Percentiles rank a stretch among this genome's conserved stretches.
phyloP scores from a whole-genome alignment of 2,113 vertebrate genomes.

The Peromyscus polionotus region DNA sequence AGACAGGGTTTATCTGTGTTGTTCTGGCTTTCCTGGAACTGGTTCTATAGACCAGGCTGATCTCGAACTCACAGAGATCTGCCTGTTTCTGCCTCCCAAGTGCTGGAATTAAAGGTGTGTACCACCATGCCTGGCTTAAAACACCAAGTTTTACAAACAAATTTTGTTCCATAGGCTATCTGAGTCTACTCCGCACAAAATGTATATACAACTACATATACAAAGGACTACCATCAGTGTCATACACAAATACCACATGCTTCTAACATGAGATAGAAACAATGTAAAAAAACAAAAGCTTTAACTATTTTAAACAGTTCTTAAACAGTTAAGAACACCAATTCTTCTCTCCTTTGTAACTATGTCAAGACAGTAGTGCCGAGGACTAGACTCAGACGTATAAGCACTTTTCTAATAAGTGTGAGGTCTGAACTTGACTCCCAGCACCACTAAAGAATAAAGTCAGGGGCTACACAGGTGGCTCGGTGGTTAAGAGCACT shows the following conservation, averaged over 20 bases:
- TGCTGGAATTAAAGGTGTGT: not conserved
- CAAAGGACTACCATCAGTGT: not conserved
- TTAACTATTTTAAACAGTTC: too few relatives aligned
- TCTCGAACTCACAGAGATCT: not conserved
- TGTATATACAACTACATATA: not conserved
- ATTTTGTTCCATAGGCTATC: not conserved
- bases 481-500: not conserved
- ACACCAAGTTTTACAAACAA: not conserved
- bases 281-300: slow-evolving; percentile 18
- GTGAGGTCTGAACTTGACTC: not conserved
- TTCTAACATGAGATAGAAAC: slow-evolving; percentile 4
- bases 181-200: not conserved
- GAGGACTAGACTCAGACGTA: not conserved
- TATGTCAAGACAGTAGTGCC: not conserved
- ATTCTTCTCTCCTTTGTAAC: slow-evolving; percentile 5
- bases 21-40: not conserved
- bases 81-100: not conserved
- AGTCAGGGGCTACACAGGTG: not conserved
- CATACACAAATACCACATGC: not conserved
- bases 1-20: not conserved
- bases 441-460: not conserved
- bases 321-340: not conserved
- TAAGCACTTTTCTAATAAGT: not conserved
- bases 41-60: not conserved
- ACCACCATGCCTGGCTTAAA: not conserved